Base-by-base conservation (phyloP, 2,797 vertebrate genomes). In the Menidia menidia region DNA sequence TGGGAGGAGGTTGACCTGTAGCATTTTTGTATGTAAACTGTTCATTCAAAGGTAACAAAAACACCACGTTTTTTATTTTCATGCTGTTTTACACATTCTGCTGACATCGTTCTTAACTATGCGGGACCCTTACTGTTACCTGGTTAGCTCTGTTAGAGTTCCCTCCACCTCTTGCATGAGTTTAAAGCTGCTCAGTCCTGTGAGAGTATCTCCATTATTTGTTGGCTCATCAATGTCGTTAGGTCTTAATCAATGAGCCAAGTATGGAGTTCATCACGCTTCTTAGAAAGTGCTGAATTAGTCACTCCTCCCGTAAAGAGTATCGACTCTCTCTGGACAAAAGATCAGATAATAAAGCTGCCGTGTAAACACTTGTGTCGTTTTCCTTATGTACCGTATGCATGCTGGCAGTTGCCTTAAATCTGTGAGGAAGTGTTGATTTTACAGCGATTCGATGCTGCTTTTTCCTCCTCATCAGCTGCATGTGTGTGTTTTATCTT, bases 211-310 rank as follows among this genome's bases (percentile, higher is more conserved):
- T 31, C 3, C 35, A 48, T 52, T 68, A 71, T 56, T 65, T 58
- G 67, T 74, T 47, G 52, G 56, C 10, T 75, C 65, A 62, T 81
- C 70, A 50, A 6, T 57, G 71, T 59, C 58, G 63, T 61, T 25
- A 80, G 35, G 51, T 48, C 5, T 57, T 39, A 64, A 73, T 85
- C 69, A 39, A 77, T 78, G 67, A 57, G 10, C 64, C 12, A 33
- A 42, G 9, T 73, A 15, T 45, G 44, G 56, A 41, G 44, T 79
- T 74, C 64, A 82, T 83, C 63, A 52, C 58, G 50, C 75, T 52
- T 30, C 51, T 69, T 2, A 13, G 14, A 47, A 56, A 10, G 10
- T 73, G 77, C 73, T 81, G 69, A 81, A 52, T 68, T 69, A 59
- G 63, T 67, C 58, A 6, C 45, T 60, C 44, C 25, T 64, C 45